These are phyloP conservation scores for Coregonus suidteri DNA, from an alignment of 2,797 vertebrate species.

Conservation along the genomic window DNA sequence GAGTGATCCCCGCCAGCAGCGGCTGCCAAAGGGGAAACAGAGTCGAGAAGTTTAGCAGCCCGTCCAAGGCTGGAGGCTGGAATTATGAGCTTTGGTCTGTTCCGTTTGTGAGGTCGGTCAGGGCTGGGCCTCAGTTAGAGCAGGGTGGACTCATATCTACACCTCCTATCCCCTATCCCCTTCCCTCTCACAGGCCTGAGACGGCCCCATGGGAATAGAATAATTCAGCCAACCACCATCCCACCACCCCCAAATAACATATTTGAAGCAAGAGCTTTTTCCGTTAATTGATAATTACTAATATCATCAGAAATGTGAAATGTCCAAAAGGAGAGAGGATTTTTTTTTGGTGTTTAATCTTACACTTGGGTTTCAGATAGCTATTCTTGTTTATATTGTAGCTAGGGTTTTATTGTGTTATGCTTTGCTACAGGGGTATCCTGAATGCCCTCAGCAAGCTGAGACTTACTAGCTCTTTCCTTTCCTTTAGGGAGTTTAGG, in stretches of 20 bases:
- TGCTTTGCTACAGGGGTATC: constrained; percentile 18
- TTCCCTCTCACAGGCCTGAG: constrained; percentile 73
- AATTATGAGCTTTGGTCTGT: constrained; percentile 68
- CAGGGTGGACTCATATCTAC: constrained; percentile 77
- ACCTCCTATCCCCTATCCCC: constrained; percentile 54
- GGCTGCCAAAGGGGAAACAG: constrained; percentile 62
- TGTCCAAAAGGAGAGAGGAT: constrained; percentile 24
- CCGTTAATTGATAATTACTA: constrained; percentile 71
- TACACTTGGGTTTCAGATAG: constrained; percentile 48
- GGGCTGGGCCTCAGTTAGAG: constrained; percentile 66
- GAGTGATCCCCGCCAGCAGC: constrained; percentile 61
- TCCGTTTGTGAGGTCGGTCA: constrained; percentile 60
- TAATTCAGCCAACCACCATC: constrained; percentile 74
- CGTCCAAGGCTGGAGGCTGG: constrained; percentile 69
- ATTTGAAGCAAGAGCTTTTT: constrained; percentile 73
- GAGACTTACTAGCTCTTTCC: constrained; percentile 38
- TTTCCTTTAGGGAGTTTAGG: constrained; percentile 19
- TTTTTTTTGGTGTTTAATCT: constrained; percentile 38
- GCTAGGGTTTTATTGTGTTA: constrained; percentile 32
- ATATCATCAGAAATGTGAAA: constrained; percentile 72
- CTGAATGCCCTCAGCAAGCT: constrained; percentile 30
- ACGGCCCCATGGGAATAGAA: constrained; percentile 79
- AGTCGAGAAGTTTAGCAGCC: constrained; percentile 66
- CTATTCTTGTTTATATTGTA: constrained; percentile 62
- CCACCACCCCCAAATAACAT: constrained; percentile 54